Percentiles rank a stretch among this genome's conserved stretches.
Evolutionary conservation across 2,888 invertebrate species (phyloP).

Genomic region (Polymixis lichenea): DNA sequence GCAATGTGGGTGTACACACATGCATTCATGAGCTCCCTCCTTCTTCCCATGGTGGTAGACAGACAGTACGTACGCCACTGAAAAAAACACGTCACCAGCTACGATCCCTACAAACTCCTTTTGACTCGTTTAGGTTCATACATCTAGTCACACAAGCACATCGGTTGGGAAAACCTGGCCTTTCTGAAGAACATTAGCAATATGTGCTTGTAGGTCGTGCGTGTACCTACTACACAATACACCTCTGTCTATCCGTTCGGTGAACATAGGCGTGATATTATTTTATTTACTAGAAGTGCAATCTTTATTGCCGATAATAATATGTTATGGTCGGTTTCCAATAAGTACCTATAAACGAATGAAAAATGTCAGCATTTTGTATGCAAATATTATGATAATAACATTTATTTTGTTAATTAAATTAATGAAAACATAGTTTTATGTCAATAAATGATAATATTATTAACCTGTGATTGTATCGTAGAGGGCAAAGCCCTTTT

Average conservation of each 20-base stretch:
- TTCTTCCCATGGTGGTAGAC: too few relatives aligned
- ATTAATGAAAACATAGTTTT: neutral
- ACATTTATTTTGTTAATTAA: neutral
- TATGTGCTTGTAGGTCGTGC: too few relatives aligned
- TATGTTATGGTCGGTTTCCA: neutral
- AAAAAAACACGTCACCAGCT: too few relatives aligned
- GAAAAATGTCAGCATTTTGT: neutral
- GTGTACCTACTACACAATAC: too few relatives aligned
- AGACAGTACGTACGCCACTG: too few relatives aligned
- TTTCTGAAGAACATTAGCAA: too few relatives aligned
- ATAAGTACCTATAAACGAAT: neutral
- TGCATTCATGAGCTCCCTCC: too few relatives aligned
- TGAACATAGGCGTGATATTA: neutral
- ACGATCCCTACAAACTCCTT: too few relatives aligned
- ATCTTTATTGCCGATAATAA: neutral
- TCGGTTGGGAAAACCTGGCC: too few relatives aligned
- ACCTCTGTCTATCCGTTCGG: neutral
- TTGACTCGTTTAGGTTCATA: too few relatives aligned
- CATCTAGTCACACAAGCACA: too few relatives aligned
- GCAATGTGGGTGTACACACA: too few relatives aligned
- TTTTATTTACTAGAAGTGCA: neutral
- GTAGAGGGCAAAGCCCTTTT: neutral
- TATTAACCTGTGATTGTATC: neutral
- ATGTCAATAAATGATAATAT: neutral
- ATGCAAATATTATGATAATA: conserved; percentile 7